Percentiles rank a stretch among this genome's conserved stretches.
Conservation (phyloP, 1,140 invertebrate genomes). For the Trichomalopsis sarcophagae region DNA sequence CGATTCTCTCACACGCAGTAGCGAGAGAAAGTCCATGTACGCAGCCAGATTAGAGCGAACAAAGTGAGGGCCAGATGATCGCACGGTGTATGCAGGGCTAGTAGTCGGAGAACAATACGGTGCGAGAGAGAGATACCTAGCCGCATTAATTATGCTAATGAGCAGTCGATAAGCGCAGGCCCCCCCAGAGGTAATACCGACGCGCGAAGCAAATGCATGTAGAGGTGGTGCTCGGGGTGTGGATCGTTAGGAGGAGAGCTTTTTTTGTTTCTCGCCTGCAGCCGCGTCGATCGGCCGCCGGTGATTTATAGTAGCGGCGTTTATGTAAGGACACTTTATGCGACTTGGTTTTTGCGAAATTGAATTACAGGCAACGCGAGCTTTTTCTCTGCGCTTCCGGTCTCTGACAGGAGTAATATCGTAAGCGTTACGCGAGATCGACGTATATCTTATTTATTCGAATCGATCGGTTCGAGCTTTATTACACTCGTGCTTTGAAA, state of each 20-base stretch:
- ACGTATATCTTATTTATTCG: too few species aligned
- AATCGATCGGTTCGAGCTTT: too few species aligned
- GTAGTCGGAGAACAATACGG: slow-evolving; percentile 20
- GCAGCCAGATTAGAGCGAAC: slow-evolving; percentile 27
- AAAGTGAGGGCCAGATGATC: slow-evolving; percentile 21
- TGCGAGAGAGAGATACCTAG: not conserved
- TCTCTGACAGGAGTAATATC: too few species aligned
- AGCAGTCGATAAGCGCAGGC: slow-evolving; percentile 22
- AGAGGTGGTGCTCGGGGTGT: not conserved
- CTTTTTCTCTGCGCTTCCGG: too few species aligned
- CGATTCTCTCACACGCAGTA: not conserved
- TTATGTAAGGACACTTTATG: too few species aligned
- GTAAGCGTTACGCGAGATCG: too few species aligned
- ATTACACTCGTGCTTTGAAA: too few species aligned
- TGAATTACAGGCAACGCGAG: too few species aligned
- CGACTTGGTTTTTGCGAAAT: too few species aligned
- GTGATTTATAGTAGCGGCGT: too few species aligned
- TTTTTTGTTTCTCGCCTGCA: not conserved
- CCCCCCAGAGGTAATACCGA: not conserved
- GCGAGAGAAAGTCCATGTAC: not conserved
- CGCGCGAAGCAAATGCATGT: too few species aligned
- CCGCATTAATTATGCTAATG: slow-evolving; percentile 45
- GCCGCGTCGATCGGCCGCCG: too few species aligned
- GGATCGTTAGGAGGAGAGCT: not conserved
- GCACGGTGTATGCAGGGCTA: not conserved